A percentile compares a stretch with the other conserved stretches of the same genome.
Conservation (phyloP, 2,888 invertebrate genomes). For the Ormia ochracea region DNA sequence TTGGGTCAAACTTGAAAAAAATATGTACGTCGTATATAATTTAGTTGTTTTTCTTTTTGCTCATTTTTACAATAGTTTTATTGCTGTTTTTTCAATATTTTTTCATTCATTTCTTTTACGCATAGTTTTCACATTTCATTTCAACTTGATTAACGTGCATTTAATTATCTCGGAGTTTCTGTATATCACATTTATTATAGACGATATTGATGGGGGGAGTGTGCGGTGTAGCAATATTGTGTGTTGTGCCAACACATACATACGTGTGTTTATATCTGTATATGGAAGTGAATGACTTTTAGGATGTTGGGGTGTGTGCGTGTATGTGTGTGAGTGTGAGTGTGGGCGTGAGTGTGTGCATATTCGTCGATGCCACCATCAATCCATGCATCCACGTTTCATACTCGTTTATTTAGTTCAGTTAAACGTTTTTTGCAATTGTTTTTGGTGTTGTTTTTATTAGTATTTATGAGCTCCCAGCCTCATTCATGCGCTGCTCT, state of each 20-base stretch:
- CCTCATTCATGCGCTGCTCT: constrained; percentile 52
- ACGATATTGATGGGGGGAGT: not conserved
- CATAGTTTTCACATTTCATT: constrained; percentile 61
- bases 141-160: constrained; percentile 61
- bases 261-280: too few species aligned
- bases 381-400: constrained; percentile 23
- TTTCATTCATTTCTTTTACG: constrained; percentile 59
- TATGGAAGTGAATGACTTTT: constrained; percentile 29
- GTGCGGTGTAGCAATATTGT: not conserved
- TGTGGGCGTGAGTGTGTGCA: constrained; percentile 6
- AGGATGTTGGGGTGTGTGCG: not conserved
- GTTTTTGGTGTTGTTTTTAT: constrained; percentile 11
- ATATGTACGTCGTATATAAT: not conserved
- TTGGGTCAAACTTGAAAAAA: constrained; percentile 52
- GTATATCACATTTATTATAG: constrained; percentile 30
- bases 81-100: constrained; percentile 12
- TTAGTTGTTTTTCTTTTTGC: constrained; percentile 31
- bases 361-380: constrained; percentile 10
- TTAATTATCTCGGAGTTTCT: constrained; percentile 53
- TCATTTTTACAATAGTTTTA: constrained; percentile 39
- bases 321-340: not conserved
- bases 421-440: not conserved
- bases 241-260: too few species aligned
- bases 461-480: constrained; percentile 58
- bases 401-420: constrained; percentile 29